Base-by-base conservation (phyloP, 2,797 vertebrate species). In the Australoheros facetus region DNA sequence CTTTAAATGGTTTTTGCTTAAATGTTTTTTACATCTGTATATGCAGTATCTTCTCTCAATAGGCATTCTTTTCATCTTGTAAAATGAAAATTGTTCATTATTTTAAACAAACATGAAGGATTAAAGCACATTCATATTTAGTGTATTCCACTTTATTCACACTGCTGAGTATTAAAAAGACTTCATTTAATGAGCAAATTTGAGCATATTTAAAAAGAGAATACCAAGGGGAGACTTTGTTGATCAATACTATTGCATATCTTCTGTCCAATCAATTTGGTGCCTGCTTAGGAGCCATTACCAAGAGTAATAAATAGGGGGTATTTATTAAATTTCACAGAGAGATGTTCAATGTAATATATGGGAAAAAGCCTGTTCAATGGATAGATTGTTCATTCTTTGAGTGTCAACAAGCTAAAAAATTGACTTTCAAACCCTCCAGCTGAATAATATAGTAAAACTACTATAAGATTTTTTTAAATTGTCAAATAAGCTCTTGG, bases 111-210 rank as follows among this genome's bases (percentile, higher is more conserved):
- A 78, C 64, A 53, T 5, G 26, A 83, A 56, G 4, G 71, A 84
- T 76, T 26, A 62, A 85, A 77, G 39, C 56, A 26, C 64, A 82
- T 81, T 66, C 11, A 60, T 76, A 51, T 70, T 69, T 71, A 56
- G 21, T 62, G 66, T 45, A 54, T 78, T 85, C 21, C 48, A 57
- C 70, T 78, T 73, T 28, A n/a, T 71, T 82, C 60, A 75, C 62
- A 81, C 73, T 56, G 79, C 78, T 80, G 56, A 86, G 80, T 85
- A 91, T 91, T 92, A 94, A 91, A 93, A 85, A 88, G 85, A 84
- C 87, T 92, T 92, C 88, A 95, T 95, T 95, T 94, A 96, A 96
- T 95, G 89, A 95, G 94, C 90, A 92, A 92, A 93, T 90, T 92
- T 95, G 90, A 95, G 94, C 91, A 92, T 94, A 93, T 91, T 94